phyloP scores from a whole-genome alignment of 2,113 vertebrate genomes.

The Turnix velox region DNA sequence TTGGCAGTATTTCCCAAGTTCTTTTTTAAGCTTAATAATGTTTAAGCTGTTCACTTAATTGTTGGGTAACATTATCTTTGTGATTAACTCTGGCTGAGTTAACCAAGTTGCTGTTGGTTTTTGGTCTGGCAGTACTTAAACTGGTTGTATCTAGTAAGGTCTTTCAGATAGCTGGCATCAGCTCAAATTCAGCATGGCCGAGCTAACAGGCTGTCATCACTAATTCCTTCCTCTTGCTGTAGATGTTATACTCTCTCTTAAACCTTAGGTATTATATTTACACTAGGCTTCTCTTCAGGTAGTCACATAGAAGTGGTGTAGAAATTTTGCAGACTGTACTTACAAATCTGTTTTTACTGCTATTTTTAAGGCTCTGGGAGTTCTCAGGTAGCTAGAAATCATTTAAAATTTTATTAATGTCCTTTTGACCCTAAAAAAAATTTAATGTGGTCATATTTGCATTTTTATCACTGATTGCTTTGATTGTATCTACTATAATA shows the following conservation, averaged over 20 bases:
- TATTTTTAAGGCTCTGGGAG: neutral
- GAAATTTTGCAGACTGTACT: neutral
- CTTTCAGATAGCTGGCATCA: neutral
- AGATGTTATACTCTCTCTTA: neutral
- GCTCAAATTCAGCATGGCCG: neutral
- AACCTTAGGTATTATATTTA: neutral
- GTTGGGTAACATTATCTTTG: accelerated
- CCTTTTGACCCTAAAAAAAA: neutral
- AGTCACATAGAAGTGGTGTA: neutral
- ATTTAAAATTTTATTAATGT: neutral
- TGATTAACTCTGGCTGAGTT: neutral
- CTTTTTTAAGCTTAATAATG: neutral
- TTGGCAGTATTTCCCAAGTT: neutral
- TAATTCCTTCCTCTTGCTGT: neutral
- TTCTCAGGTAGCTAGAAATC: neutral
- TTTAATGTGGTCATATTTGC: neutral
- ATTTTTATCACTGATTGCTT: neutral
- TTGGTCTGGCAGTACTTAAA: neutral
- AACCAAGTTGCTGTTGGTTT: neutral
- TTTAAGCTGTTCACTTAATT: neutral
- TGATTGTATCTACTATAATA: neutral
- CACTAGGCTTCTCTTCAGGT: neutral
- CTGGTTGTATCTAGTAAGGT: neutral
- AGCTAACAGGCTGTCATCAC: neutral
- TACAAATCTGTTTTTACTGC: neutral